A percentile compares a stretch with the other conserved stretches of the same genome.
phyloP scores from a whole-genome alignment of 2,888 invertebrate genomes.

The Hypomecis punctinalis region DNA sequence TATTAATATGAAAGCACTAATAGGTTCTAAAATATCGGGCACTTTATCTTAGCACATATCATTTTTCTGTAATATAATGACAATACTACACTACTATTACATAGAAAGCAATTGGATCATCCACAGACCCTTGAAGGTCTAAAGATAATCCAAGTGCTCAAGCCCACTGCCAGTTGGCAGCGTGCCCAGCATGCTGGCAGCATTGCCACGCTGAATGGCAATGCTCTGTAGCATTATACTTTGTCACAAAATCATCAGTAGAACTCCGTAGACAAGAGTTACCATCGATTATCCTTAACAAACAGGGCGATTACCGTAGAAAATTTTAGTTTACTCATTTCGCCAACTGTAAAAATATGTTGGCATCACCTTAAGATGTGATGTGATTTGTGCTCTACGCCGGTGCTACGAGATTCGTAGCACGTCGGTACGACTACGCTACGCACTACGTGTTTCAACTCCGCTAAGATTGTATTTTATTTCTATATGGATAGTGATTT shows the following conservation, averaged over 20 bases:
- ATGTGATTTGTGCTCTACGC: slow-evolving; percentile 24
- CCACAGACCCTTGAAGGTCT: no score
- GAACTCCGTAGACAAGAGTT: not conserved
- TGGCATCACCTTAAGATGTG: not conserved
- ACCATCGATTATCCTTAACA: not conserved
- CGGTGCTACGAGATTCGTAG: slow-evolving; percentile 52
- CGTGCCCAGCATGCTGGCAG: no score
- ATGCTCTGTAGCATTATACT: not conserved
- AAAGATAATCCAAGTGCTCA: no score
- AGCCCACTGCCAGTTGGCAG: no score
- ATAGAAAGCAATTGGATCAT: no score
- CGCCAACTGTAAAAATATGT: not conserved
- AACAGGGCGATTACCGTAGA: no score
- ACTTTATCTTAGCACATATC: no score
- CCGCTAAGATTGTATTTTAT: slow-evolving; percentile 3
- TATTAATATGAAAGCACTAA: no score
- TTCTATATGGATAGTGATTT: not conserved
- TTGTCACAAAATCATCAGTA: not conserved
- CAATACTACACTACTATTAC: no score
- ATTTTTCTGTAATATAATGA: no score
- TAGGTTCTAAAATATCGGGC: no score
- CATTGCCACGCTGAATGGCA: no score
- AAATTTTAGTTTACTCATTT: not conserved
- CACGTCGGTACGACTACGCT: slow-evolving; percentile 45
- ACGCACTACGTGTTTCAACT: slow-evolving; percentile 23